These are phyloP conservation scores for Watsonalla binaria DNA, from an alignment of 2,888 invertebrate species.

Conservation along the genomic window DNA sequence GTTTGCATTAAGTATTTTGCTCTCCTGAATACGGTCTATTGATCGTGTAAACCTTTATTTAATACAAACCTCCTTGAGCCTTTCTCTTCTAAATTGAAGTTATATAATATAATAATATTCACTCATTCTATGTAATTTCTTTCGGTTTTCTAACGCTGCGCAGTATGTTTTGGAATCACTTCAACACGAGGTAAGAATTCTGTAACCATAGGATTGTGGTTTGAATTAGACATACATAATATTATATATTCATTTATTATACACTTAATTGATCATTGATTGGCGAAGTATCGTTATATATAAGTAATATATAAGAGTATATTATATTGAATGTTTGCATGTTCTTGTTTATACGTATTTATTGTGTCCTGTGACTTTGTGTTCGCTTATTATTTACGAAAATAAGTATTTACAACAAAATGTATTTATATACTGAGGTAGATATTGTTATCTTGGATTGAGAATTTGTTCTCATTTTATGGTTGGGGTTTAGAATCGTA, in stretches of 20 bases:
- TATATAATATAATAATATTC: slow-evolving; percentile 52
- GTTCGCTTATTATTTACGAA: slow-evolving; percentile 76
- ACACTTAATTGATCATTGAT: slow-evolving; percentile 31
- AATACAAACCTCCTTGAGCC: slow-evolving; percentile 3
- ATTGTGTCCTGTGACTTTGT: slow-evolving; percentile 82
- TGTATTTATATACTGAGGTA: slow-evolving; percentile 27
- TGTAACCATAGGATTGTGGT: slow-evolving; percentile 48
- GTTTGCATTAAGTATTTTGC: no score
- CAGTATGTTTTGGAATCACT: slow-evolving; percentile 99
- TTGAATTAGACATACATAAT: slow-evolving; percentile 15
- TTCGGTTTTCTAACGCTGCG: slow-evolving; percentile 88
- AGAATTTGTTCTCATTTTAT: background rate
- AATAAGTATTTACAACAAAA: slow-evolving; percentile 26
- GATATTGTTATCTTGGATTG: slow-evolving; percentile 8
- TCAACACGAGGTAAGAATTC: slow-evolving; percentile 97
- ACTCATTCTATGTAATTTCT: slow-evolving; percentile 80
- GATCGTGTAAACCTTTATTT: slow-evolving; percentile 5
- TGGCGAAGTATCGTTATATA: slow-evolving; percentile 21
- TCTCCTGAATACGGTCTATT: background rate
- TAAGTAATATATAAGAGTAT: slow-evolving; percentile 13
- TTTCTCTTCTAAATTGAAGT: slow-evolving; percentile 57
- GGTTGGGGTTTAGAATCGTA: background rate
- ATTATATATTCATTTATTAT: slow-evolving; percentile 12
- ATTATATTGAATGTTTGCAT: slow-evolving; percentile 27
- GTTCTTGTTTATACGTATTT: slow-evolving; percentile 49